Percentiles rank a stretch among this genome's conserved stretches.
Conservation (phyloP, 1,140 invertebrate species). For the Drosophila grimshawi region DNA sequence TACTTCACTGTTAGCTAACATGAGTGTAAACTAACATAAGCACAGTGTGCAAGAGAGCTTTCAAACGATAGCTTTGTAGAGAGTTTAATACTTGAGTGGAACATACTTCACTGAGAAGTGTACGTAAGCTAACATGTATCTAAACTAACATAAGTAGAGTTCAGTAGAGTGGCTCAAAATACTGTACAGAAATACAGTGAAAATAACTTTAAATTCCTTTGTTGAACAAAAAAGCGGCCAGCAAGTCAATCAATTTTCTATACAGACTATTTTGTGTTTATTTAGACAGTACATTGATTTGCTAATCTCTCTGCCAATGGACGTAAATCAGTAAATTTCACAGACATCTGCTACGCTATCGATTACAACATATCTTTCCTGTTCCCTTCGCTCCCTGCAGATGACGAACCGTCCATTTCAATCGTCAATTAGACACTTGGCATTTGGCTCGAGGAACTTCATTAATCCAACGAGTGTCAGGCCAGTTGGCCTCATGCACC, state of each 20-base stretch:
- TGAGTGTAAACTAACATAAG: neutral
- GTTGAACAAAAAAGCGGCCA: neutral
- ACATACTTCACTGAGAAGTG: neutral
- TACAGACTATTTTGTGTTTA: neutral
- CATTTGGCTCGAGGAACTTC: constrained; percentile 65
- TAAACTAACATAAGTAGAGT: neutral
- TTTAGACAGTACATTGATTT: constrained; percentile 14
- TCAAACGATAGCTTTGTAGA: neutral
- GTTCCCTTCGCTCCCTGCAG: neutral
- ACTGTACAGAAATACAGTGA: neutral
- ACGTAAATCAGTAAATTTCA: constrained; percentile 29
- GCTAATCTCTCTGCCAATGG: constrained; percentile 39
- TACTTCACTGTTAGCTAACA: neutral
- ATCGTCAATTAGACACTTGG: constrained; percentile 69
- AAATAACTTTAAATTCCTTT: neutral
- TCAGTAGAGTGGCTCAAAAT: too few species aligned
- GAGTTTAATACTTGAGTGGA: neutral
- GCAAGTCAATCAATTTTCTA: neutral
- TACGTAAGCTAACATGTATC: neutral
- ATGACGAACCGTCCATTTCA: constrained; percentile 26
- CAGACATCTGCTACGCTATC: constrained; percentile 51
- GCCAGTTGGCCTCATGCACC: constrained; percentile 51
- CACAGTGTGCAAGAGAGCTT: neutral
- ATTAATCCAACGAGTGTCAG: constrained; percentile 63
- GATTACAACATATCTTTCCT: constrained; percentile 35